These are phyloP conservation scores for Megalonaias nervosa DNA, from an alignment of 1,140 invertebrate species.

Conservation along the genomic window DNA sequence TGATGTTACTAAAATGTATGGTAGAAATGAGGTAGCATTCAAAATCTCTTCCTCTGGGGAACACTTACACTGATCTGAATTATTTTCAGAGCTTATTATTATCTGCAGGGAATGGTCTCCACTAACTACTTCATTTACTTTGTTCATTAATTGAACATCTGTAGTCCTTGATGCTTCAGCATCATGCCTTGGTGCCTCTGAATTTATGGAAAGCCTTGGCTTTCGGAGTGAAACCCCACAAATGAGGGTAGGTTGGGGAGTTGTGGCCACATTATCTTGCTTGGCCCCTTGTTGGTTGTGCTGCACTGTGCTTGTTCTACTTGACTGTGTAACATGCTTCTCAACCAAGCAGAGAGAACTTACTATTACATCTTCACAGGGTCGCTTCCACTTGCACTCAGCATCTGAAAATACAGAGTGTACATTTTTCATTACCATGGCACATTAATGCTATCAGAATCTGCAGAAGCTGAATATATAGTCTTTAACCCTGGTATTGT, in stretches of 20 bases:
- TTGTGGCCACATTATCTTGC: neutral
- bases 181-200: slow-evolving; percentile 18
- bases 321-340: slow-evolving; percentile 34
- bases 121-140: slow-evolving; percentile 76
- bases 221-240: slow-evolving; percentile 62
- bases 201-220: slow-evolving; percentile 43
- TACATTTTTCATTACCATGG: no score
- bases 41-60: slow-evolving; percentile 32
- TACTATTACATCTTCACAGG: slow-evolving; percentile 65
- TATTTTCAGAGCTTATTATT: slow-evolving; percentile 32
- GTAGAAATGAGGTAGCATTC: slow-evolving; percentile 43
- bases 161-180: slow-evolving; percentile 34
- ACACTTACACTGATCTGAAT: slow-evolving; percentile 63
- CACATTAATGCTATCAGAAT: no score
- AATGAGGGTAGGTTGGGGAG: slow-evolving; percentile 55
- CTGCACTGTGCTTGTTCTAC: neutral
- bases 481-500: no score
- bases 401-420: slow-evolving; percentile 30
- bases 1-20: slow-evolving; percentile 49
- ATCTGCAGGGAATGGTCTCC: slow-evolving; percentile 53
- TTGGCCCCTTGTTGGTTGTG: no score
- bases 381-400: slow-evolving; percentile 41
- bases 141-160: slow-evolving; percentile 77
- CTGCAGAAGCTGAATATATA: no score
- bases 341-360: slow-evolving; percentile 62